These are phyloP conservation scores for Hippolais icterina DNA, from an alignment of 2,113 vertebrate species.

Conservation along the genomic window DNA sequence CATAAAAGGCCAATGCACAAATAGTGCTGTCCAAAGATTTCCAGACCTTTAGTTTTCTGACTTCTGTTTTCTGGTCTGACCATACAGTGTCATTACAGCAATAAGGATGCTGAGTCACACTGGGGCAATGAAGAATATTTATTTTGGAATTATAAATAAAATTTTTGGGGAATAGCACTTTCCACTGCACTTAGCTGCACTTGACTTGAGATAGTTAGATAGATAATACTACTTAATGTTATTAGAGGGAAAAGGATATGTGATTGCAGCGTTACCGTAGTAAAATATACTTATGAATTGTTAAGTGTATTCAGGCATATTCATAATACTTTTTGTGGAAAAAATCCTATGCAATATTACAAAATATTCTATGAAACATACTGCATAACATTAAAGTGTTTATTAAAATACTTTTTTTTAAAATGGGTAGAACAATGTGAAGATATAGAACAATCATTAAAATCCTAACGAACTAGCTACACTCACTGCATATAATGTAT, in stretches of 20 bases:
- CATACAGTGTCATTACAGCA: neutral
- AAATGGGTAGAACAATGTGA: neutral
- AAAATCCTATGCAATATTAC: neutral
- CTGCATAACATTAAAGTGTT: neutral
- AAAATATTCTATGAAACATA: neutral
- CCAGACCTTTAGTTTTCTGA: neutral
- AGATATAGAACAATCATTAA: neutral
- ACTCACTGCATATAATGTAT: neutral
- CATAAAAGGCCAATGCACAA: neutral
- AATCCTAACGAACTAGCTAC: neutral
- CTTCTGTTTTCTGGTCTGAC: neutral
- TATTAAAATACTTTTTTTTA: neutral
- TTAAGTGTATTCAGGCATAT: neutral
- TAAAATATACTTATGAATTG: neutral
- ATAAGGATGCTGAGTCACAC: neutral
- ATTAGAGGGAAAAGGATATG: neutral
- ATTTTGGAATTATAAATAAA: neutral
- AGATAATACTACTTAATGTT: neutral
- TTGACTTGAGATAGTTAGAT: neutral
- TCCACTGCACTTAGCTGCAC: neutral
- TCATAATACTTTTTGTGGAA: neutral
- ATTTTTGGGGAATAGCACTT: neutral
- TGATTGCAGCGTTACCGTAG: neutral
- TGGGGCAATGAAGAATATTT: neutral
- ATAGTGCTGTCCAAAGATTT: neutral